Percentiles rank a stretch among this genome's conserved stretches.
These are phyloP conservation scores for Echiichthys vipera DNA, from an alignment of 2,797 vertebrate genomes.

Conservation along the genomic window DNA sequence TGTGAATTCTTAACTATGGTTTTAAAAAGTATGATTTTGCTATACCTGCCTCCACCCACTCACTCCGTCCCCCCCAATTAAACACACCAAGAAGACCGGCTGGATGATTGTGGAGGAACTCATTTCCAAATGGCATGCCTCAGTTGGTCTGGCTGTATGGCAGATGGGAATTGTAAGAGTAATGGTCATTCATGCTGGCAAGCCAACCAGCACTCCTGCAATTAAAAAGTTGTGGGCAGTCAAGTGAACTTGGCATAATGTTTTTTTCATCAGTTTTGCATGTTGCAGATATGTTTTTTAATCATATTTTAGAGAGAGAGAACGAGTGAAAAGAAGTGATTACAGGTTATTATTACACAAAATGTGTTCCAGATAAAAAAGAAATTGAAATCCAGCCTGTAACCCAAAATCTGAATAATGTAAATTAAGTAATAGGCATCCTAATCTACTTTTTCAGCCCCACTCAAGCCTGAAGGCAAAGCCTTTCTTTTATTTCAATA, in stretches of 20 bases:
- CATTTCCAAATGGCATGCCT: slow-evolving; percentile 63
- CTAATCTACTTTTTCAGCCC: slow-evolving; percentile 65
- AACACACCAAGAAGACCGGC: slow-evolving; percentile 46
- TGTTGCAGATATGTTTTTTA: slow-evolving; percentile 25
- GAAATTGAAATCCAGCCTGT: slow-evolving; percentile 56
- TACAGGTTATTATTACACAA: slow-evolving; percentile 55
- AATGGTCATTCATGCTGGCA: slow-evolving; percentile 51
- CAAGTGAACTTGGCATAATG: slow-evolving; percentile 49
- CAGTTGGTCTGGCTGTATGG: slow-evolving; percentile 47
- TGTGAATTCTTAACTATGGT: background rate
- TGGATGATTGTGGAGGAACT: slow-evolving; percentile 58
- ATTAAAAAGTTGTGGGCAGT: slow-evolving; percentile 60
- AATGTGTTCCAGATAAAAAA: slow-evolving; percentile 52
- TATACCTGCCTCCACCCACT: slow-evolving; percentile 33
- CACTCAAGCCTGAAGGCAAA: slow-evolving; percentile 66
- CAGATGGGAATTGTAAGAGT: slow-evolving; percentile 61
- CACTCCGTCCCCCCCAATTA: slow-evolving; percentile 46
- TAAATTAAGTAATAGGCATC: slow-evolving; percentile 69
- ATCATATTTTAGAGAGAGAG: slow-evolving; percentile 7
- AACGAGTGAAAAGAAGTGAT: slow-evolving; percentile 24
- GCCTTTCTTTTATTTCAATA: slow-evolving; percentile 49
- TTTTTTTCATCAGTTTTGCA: slow-evolving; percentile 43
- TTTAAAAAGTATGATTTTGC: no score
- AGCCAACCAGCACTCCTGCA: slow-evolving; percentile 55
- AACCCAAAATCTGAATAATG: slow-evolving; percentile 56